A percentile compares a stretch with the other conserved stretches of the same genome.
These are phyloP conservation scores for Tragopan temminckii DNA, from an alignment of 2,797 vertebrate genomes.

Conservation along the genomic window DNA sequence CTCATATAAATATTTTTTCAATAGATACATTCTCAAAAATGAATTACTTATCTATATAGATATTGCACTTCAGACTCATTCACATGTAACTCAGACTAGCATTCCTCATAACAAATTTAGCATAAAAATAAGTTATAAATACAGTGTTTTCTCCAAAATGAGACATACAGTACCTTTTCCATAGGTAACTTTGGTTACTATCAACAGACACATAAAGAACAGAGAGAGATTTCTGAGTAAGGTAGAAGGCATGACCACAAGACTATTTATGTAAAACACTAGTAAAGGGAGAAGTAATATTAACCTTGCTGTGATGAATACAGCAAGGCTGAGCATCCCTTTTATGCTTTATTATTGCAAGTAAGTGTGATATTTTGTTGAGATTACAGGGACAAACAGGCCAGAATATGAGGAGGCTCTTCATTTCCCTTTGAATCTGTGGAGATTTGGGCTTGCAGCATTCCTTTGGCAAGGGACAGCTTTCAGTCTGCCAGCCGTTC, in stretches of 20 bases:
- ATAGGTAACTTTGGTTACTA: constrained; percentile 76
- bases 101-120: constrained; percentile 65
- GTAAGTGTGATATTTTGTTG: neutral
- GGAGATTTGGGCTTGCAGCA: neutral
- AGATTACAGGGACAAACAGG: neutral
- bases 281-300: neutral
- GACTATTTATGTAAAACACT: neutral
- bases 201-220: constrained; percentile 32
- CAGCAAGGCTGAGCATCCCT: neutral
- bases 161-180: constrained; percentile 51
- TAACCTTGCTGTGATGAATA: neutral
- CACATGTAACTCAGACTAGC: constrained; percentile 60
- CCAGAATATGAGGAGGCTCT: neutral
- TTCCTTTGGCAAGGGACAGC: neutral
- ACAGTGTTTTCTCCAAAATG: constrained; percentile 41
- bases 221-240: constrained; percentile 22
- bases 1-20: constrained; percentile 51
- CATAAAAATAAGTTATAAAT: constrained; percentile 76
- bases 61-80: constrained; percentile 77
- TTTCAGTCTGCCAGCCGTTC: fast-evolving
- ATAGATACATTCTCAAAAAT: constrained; percentile 68
- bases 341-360: constrained; percentile 29
- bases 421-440: neutral
- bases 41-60: constrained; percentile 50
- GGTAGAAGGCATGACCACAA: neutral